Base-by-base conservation (phyloP, 2,113 vertebrate genomes). In the Todiramphus chloris region DNA sequence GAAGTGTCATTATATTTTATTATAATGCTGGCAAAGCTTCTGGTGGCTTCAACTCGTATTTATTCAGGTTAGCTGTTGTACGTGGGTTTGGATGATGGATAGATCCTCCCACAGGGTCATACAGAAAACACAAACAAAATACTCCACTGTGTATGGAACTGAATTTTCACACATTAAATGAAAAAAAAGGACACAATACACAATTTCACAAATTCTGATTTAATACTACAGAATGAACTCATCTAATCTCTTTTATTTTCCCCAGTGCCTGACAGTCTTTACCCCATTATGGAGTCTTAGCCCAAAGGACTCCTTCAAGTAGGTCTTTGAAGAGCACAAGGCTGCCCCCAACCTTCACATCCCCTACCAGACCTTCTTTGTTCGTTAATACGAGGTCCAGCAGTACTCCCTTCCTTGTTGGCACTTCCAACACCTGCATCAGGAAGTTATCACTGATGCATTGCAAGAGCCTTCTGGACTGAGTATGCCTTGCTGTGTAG, bases 1-100 rank as follows among this genome's bases (percentile, higher is more conserved):
- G 46, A 96, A 87, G 62, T 93, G 83, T 72, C 78, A 86, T 69
- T 50, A 43, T 88, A 48, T 88, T 90, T 97, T 91, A 77, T 43
- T 69, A 19, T 25, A 39, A 75, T 13, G 3, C 58, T 94, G 88
- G 39, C 55, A 83, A 90, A 72, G 24, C 55, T 93, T 60, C 78
- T 77, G 30, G 19, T 83, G 51, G 83, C 83, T 78, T 81, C 67
- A 86, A 27, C 18, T 67, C 0, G 7, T 78, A 59, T 94, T 92
- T 96, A 83, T 94, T 75, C 72, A 86, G 37, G 33, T 70, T 93
- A 63, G 17, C 19, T 90, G 21, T 67, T 13, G 1, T 86, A 64
- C 0, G 2, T 44, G 41, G 27, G 51, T 88, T 95, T 93, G 68
- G 48, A 77, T 83, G 90, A 96, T 64, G 43, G 79, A 83, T 86